A percentile compares a stretch with the other conserved stretches of the same genome.
phyloP scores from a whole-genome alignment of 2,888 invertebrate species.

The Cephonodes hylas region DNA sequence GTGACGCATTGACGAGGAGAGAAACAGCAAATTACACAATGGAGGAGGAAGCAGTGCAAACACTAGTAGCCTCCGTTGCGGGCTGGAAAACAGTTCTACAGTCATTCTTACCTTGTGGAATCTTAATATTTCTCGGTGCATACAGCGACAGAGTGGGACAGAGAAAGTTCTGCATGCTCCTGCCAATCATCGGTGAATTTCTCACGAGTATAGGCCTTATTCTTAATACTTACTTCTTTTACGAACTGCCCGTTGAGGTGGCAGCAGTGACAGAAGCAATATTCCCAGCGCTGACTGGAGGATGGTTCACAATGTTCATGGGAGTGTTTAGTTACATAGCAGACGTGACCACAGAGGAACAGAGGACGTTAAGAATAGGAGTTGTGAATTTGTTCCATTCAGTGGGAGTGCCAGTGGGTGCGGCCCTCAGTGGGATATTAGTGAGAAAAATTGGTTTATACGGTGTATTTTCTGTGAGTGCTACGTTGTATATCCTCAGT shows the following conservation, averaged over 20 bases:
- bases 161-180: constrained; percentile 90
- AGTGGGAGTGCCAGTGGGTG: constrained; percentile 93
- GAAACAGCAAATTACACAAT: constrained; percentile 83
- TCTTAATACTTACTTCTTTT: constrained; percentile 89
- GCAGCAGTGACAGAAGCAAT: constrained; percentile 90
- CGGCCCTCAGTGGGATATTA: constrained; percentile 91
- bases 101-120: constrained; percentile 88
- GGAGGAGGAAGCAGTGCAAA: constrained; percentile 85
- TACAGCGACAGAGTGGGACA: constrained; percentile 86
- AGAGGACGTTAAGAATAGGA: constrained; percentile 91
- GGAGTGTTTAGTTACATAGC: constrained; percentile 94
- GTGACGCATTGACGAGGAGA: constrained; percentile 87
- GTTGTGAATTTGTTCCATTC: constrained; percentile 94
- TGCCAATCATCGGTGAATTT: constrained; percentile 91
- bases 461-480: constrained; percentile 90
- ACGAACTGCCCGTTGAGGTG: constrained; percentile 89
- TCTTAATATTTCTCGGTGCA: constrained; percentile 91
- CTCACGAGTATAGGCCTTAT: constrained; percentile 89
- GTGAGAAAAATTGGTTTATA: constrained; percentile 88
- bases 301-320: constrained; percentile 95
- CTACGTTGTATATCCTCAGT: constrained; percentile 86
- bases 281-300: constrained; percentile 90
- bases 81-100: constrained; percentile 93
- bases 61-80: constrained; percentile 89
- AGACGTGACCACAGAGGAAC: constrained; percentile 91